phyloP scores from a whole-genome alignment of 2,888 invertebrate genomes.

The Acleris holmiana region DNA sequence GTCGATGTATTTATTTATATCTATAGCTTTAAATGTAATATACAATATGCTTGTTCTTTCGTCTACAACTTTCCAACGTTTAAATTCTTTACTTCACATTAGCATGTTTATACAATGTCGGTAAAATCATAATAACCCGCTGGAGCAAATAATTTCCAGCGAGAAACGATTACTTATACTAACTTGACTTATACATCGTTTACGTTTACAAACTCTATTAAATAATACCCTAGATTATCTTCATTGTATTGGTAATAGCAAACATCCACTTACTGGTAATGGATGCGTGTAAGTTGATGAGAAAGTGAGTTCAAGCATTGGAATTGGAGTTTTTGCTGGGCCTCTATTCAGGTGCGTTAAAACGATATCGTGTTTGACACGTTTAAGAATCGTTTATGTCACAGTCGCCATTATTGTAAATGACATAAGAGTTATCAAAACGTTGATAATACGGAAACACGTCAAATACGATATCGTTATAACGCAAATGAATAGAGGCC shows the following conservation, averaged over 20 bases:
- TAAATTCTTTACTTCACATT: not conserved
- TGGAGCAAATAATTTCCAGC: not conserved
- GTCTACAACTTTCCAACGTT: constrained; percentile 14
- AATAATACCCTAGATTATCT: constrained; percentile 7
- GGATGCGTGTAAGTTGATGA: constrained; percentile 29
- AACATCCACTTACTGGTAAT: constrained; percentile 20
- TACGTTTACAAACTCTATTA: not conserved
- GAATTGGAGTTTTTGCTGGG: constrained; percentile 27
- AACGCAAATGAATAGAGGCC: too few species aligned
- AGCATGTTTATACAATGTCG: not conserved
- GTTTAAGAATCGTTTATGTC: too few species aligned
- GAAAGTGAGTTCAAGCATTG: constrained; percentile 31
- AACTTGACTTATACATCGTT: not conserved
- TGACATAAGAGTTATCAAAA: too few species aligned
- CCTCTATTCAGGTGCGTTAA: too few species aligned
- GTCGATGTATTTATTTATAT: not conserved
- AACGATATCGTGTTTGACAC: too few species aligned
- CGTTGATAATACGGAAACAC: too few species aligned
- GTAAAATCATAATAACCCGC: not conserved
- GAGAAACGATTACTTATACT: not conserved
- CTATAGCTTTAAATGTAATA: not conserved
- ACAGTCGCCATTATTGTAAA: too few species aligned
- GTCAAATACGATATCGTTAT: too few species aligned
- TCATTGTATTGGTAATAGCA: constrained; percentile 9
- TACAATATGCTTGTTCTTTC: constrained; percentile 3